phyloP scores from a whole-genome alignment of 2,888 invertebrate species.

The Tupiocoris notatus region DNA sequence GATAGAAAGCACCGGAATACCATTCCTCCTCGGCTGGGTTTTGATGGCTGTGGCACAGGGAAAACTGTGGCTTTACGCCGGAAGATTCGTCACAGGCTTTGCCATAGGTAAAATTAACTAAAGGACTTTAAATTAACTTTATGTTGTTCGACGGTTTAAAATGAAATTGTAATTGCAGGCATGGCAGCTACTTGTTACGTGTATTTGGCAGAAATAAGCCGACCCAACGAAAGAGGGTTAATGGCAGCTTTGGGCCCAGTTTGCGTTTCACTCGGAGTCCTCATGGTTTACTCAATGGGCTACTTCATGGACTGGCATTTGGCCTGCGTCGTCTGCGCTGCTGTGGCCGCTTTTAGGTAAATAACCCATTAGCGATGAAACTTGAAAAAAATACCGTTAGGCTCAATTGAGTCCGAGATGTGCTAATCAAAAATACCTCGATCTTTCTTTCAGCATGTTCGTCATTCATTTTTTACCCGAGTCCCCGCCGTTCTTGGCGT shows the following conservation, averaged over 20 bases:
- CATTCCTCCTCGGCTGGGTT: constrained; percentile 68
- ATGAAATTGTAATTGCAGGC: constrained; percentile 55
- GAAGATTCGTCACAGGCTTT: constrained; percentile 62
- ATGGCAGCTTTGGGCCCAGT: constrained; percentile 69
- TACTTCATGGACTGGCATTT: constrained; percentile 66
- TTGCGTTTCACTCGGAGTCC: constrained; percentile 69
- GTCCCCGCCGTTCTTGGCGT: constrained; percentile 67
- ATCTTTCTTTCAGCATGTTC: constrained; percentile 58
- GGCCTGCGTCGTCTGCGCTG: constrained; percentile 57
- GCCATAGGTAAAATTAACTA: constrained; percentile 47
- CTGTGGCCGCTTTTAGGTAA: constrained; percentile 55
- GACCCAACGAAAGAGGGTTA: constrained; percentile 66
- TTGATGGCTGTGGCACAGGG: constrained; percentile 65
- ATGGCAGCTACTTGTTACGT: constrained; percentile 69
- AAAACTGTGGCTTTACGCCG: constrained; percentile 64
- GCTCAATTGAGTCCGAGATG: too few relatives aligned
- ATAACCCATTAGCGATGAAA: too few relatives aligned
- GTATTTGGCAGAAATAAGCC: constrained; percentile 68
- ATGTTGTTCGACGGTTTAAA: background rate
- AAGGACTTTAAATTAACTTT: background rate
- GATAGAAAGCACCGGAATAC: constrained; percentile 66
- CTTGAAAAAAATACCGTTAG: too few relatives aligned
- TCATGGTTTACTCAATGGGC: constrained; percentile 67
- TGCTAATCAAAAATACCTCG: too few relatives aligned
- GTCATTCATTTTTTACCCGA: constrained; percentile 67